Evolutionary conservation across 2,113 vertebrate genomes (phyloP).

Genomic region (Promerops cafer): DNA sequence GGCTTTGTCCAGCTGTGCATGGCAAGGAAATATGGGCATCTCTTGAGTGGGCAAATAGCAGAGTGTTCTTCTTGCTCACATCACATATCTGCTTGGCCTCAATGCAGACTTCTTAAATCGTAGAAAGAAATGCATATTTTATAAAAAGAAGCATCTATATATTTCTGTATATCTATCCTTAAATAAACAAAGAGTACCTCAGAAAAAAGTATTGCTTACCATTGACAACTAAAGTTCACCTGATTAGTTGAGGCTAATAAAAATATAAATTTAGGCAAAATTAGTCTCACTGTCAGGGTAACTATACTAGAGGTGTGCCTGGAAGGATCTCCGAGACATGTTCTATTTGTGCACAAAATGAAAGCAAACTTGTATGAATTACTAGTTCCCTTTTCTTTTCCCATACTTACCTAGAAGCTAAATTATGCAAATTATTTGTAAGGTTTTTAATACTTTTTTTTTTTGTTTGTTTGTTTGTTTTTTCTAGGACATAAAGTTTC

Average conservation of each 20-base stretch:
- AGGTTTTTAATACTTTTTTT: neutral
- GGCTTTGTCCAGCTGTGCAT: neutral
- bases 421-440: neutral
- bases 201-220: neutral
- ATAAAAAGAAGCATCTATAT: rapidly evolving
- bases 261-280: neutral
- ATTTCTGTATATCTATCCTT: neutral
- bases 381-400: neutral
- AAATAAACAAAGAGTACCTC: neutral
- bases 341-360: rapidly evolving
- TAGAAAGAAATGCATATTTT: neutral
- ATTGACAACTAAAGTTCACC: neutral
- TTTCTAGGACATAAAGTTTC: neutral
- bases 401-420: neutral
- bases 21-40: neutral
- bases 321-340: neutral
- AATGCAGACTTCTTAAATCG: neutral
- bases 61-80: neutral
- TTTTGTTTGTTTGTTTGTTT: neutral
- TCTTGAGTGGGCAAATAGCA: neutral
- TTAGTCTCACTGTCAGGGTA: neutral
- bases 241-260: neutral
- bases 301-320: neutral
- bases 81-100: neutral
- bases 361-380: neutral